Evolutionary conservation across 2,888 invertebrate genomes (phyloP).

Genomic region (Tillus elongatus): DNA sequence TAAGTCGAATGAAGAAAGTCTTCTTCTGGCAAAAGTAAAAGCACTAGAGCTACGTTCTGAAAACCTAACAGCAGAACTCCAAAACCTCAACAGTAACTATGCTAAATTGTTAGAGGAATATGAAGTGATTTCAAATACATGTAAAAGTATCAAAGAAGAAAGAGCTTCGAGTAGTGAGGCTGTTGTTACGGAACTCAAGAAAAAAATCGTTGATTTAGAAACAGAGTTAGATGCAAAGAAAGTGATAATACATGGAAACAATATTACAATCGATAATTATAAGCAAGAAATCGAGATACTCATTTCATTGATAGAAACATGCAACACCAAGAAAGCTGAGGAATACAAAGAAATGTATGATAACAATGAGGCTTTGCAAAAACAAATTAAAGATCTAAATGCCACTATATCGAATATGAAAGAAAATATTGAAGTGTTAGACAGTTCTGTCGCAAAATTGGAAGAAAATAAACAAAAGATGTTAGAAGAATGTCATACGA

Average conservation of each 20-base stretch:
- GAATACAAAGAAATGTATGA: constrained; percentile 19
- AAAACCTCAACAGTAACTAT: constrained; percentile 19
- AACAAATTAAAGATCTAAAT: constrained; percentile 17
- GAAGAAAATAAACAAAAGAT: constrained; percentile 15
- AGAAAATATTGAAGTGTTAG: constrained; percentile 19
- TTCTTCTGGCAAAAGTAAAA: constrained; percentile 36
- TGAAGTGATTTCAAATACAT: neutral
- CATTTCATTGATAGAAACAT: neutral
- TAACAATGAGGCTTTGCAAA: constrained; percentile 15
- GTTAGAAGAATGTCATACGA: constrained; percentile 9
- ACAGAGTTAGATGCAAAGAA: neutral
- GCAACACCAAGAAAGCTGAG: too few relatives aligned
- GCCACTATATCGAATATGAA: constrained; percentile 18
- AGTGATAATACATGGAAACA: neutral
- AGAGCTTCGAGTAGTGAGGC: neutral
- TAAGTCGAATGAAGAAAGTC: constrained; percentile 24
- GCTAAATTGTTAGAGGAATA: constrained; percentile 17
- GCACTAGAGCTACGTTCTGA: constrained; percentile 36
- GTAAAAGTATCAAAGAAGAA: neutral
- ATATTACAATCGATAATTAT: neutral
- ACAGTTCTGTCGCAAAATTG: constrained; percentile 13
- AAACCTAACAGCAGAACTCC: constrained; percentile 31
- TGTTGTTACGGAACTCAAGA: constrained; percentile 5
- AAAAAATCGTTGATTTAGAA: constrained; percentile 4
- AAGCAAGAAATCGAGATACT: neutral